Evolutionary conservation across 2,797 vertebrate species (phyloP).

Genomic region (Silurus aristotelis): DNA sequence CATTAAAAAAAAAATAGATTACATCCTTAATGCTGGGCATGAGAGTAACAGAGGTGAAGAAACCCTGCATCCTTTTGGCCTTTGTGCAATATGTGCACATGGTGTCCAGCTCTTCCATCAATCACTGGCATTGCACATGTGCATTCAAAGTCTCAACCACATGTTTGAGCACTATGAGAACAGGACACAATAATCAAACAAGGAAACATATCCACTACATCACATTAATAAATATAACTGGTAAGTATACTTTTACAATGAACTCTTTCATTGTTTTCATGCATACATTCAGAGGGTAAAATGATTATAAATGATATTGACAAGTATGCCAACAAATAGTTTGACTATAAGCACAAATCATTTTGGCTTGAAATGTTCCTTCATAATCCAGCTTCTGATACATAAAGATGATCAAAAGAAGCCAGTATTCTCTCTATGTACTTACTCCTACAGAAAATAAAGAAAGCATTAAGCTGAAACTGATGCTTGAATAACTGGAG

Average conservation of each 20-base stretch:
- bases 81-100: neutral
- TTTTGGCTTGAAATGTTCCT: neutral
- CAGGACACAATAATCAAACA: neutral
- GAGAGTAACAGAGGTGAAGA: neutral
- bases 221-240: neutral
- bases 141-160: neutral
- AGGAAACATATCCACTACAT: neutral
- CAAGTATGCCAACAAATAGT: neutral
- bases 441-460: neutral
- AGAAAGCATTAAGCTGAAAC: neutral
- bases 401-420: neutral
- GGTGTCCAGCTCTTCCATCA: constrained; percentile 18
- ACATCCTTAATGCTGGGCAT: neutral
- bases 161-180: neutral
- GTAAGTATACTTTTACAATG: neutral
- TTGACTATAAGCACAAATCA: neutral
- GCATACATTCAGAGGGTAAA: neutral
- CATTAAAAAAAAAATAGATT: neutral
- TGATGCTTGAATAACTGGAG: constrained; percentile 40
- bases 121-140: neutral
- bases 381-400: neutral
- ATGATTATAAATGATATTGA: neutral
- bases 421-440: neutral
- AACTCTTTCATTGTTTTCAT: neutral
- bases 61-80: neutral